Conservation (phyloP, 2,888 invertebrate species). For the Caenorhabditis drosophilae region DNA sequence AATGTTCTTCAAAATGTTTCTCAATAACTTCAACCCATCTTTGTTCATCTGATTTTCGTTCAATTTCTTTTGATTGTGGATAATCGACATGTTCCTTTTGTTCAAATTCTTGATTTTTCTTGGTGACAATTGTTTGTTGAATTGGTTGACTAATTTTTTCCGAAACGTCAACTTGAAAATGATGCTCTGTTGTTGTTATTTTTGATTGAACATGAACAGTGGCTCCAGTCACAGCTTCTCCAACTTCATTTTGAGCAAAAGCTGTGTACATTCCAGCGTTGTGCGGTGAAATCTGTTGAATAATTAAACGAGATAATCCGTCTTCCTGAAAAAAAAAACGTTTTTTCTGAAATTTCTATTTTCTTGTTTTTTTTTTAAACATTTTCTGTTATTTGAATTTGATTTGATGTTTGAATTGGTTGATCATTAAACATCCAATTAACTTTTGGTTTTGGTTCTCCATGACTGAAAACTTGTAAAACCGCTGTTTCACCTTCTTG, state of each 20-base stretch:
- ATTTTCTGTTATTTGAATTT: slow-evolving; percentile 48
- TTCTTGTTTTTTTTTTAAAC: too few relatives aligned
- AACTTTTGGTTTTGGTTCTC: slow-evolving; percentile 63
- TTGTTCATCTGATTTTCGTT: slow-evolving; percentile 32
- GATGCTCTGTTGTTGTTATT: slow-evolving; percentile 21
- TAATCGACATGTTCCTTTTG: slow-evolving; percentile 17
- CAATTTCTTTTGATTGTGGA: slow-evolving; percentile 31
- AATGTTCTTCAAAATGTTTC: slow-evolving; percentile 44
- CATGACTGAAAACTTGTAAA: slow-evolving; percentile 56
- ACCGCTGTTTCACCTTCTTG: slow-evolving; percentile 57
- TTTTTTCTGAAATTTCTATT: too few relatives aligned
- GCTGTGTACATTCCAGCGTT: slow-evolving; percentile 77
- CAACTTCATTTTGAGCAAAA: slow-evolving; percentile 87
- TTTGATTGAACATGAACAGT: slow-evolving; percentile 75
- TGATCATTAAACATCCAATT: slow-evolving; percentile 63
- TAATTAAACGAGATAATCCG: slow-evolving; percentile 59
- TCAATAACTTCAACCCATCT: slow-evolving; percentile 47
- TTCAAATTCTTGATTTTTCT: slow-evolving; percentile 19
- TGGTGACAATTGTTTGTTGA: slow-evolving; percentile 27
- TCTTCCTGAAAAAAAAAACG: too few relatives aligned
- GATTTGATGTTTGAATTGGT: slow-evolving; percentile 41
- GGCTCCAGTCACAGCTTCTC: slow-evolving; percentile 85
- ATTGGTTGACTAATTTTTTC: slow-evolving; percentile 30
- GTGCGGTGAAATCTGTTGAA: slow-evolving; percentile 43
- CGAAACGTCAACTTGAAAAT: slow-evolving; percentile 33